Evolutionary conservation across 1,140 invertebrate genomes (phyloP), one percentile per base, ranked within the genome.

Genomic region (Hylyphantes graminicola): DNA sequence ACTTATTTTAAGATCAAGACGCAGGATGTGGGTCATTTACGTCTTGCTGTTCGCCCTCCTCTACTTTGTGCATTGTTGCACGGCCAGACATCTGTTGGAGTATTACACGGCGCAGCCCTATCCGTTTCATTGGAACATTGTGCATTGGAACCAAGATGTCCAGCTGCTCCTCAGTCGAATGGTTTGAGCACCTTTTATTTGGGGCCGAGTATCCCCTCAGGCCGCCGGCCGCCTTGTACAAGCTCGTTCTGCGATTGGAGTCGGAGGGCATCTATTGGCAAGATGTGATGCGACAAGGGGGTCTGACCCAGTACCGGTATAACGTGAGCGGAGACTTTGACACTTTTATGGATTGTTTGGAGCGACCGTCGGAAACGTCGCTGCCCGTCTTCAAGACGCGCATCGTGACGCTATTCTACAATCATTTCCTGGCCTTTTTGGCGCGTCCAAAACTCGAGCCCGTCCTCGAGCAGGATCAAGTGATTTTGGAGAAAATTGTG

Each of bases 121-220:
- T 3, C 55, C 57, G 0, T 75, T 75, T 63, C 74, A 76, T 63
- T 76, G 35, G 59, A 76, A 76, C 51, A 17, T 76, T 0, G 10
- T 21, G 4, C 55, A 48, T 8, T 76, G 74, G 74, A 76, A 76
- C n/a, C 74, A 76, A 76, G 74, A 76, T 76, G 74, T 76, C 57
- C 57, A 63, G 17, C 50, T 51, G 35, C 12, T 63, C 17, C 0
- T 63, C 51, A 35, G 50, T 50, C 0, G 7, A 61, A n/a, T 76
- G 74, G 74, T 63, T 63, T 63, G 48, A 76, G 0, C 35, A 19
- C 6, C 48, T 76, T 9, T 17, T 76, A 15, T 76, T 76, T 64
- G 74, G 74, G 2, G 8, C 48, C 6, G 2, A 0, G 5, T 6
- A 15, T 12, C 13, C 3, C n/a, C 10, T 21, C 0, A 13, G 35